These are phyloP conservation scores for Microtus montanus DNA, from an alignment of 2,113 vertebrate species.

Conservation along the genomic window DNA sequence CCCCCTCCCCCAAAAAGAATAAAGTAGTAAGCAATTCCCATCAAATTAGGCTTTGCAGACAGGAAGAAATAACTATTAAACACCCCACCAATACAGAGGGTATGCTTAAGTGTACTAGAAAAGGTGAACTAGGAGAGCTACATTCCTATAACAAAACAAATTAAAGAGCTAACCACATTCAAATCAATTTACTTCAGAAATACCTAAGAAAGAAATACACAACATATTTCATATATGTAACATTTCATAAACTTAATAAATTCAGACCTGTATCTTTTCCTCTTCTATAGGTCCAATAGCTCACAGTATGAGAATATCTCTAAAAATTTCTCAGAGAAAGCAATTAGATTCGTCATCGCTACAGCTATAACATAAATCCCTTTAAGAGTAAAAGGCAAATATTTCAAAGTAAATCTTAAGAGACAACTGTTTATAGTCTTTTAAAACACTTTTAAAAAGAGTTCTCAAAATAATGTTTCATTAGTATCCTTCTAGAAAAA, in stretches of 20 bases:
- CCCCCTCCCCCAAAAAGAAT: not conserved
- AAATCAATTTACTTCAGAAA: slow-evolving; percentile 49
- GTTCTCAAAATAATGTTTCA: slow-evolving; percentile 65
- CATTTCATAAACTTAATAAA: slow-evolving; percentile 40
- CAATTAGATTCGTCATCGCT: slow-evolving; percentile 31
- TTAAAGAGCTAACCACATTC: not conserved
- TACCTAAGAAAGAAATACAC: not conserved
- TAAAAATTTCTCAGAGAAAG: slow-evolving; percentile 35
- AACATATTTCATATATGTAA: slow-evolving; percentile 1
- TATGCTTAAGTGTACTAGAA: not conserved
- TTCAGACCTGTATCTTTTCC: slow-evolving; percentile 40
- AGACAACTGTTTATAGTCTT: slow-evolving; percentile 27
- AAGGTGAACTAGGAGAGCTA: not conserved
- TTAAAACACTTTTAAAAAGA: slow-evolving; percentile 52
- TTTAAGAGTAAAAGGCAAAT: slow-evolving; percentile 52
- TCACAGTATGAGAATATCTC: slow-evolving; percentile 28
- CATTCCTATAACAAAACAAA: slow-evolving; percentile 38
- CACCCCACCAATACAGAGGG: not conserved
- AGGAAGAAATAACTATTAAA: not conserved
- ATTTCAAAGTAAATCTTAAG: slow-evolving; percentile 56
- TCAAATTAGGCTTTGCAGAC: slow-evolving; percentile 16
- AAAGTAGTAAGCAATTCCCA: not conserved
- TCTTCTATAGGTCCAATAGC: slow-evolving; percentile 18
- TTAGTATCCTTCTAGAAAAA: slow-evolving; percentile 58
- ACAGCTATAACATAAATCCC: slow-evolving; percentile 12